Evolutionary conservation across 1,140 invertebrate species (phyloP).

Genomic region (Pinna nobilis): DNA sequence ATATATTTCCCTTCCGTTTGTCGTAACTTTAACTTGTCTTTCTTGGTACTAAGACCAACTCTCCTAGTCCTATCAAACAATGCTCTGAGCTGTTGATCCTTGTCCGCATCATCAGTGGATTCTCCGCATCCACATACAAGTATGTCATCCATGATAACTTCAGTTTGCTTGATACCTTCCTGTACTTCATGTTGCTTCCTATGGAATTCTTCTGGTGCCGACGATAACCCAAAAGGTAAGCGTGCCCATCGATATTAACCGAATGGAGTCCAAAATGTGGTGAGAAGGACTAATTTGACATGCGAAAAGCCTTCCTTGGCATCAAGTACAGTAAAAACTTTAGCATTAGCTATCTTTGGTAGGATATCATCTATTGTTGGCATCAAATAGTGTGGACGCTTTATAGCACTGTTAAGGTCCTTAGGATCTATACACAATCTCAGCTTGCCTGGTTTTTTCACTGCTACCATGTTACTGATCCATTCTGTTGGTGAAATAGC

Average conservation of each 20-base stretch:
- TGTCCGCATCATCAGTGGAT: conserved; percentile 19
- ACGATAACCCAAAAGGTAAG: conserved; percentile 39
- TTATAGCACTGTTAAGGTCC: conserved; percentile 40
- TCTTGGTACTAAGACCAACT: conserved; percentile 18
- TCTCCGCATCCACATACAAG: conserved; percentile 46
- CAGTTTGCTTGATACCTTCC: conserved; percentile 35
- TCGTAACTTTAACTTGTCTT: conserved; percentile 19
- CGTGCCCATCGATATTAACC: conserved; percentile 41
- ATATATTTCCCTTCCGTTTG: conserved; percentile 26
- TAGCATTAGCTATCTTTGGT: conserved; percentile 63
- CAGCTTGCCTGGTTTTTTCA: conserved; percentile 71
- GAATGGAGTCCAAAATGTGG: conserved; percentile 47
- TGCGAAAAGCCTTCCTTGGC: conserved; percentile 73
- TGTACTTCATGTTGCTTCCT: conserved; percentile 32
- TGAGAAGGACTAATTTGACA: conserved; percentile 42
- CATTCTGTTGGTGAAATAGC: conserved; percentile 73
- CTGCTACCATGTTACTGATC: conserved; percentile 75
- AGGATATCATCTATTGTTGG: conserved; percentile 43
- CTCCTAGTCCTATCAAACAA: conserved; percentile 29
- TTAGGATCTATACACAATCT: conserved; percentile 43
- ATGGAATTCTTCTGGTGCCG: conserved; percentile 44
- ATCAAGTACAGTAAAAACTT: conserved; percentile 75
- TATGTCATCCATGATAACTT: conserved; percentile 36
- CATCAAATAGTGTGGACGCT: conserved; percentile 37
- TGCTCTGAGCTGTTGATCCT: conserved; percentile 29